Base-by-base conservation (phyloP, 2,113 vertebrate genomes). In the Phaethornis superciliosus region DNA sequence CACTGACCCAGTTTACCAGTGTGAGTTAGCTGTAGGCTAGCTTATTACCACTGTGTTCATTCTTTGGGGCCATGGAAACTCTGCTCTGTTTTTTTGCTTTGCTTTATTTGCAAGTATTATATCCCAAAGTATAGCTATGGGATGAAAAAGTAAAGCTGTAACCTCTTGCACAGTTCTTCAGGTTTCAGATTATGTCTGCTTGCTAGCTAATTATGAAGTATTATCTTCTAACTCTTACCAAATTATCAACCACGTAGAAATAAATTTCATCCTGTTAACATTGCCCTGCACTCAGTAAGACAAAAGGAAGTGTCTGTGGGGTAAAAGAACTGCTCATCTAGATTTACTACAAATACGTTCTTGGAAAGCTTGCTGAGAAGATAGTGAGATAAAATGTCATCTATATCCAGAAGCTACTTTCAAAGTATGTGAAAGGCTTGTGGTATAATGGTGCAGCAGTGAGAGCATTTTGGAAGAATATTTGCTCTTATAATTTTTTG, bases 11-110 rank as follows among this genome's bases (percentile, higher is more conserved):
- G 21, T 59, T 95, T 88, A 89, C 23, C 28, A 42, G 7, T 82
- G 40, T 78, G 69, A 63, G 86, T 95, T 91, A 87, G 76, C 91
- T 94, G 65, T 82, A 90, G 84, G 90, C 67, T 80, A 88, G 58
- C 83, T 96, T 89, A 67, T 95, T 90, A 84, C 68, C 76, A 62
- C 80, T 94, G 30, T 93, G 16, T 58, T 46, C 51, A 88, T 96
- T 90, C 85, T 95, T 94, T 63, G 75, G 93, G 67, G 84, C 87
- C 9, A 0, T 65, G 75, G 78, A 92, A 94, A 24, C 63, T 82
- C 47, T 80, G 67, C 67, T 81, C 67, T 81, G 44, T 47, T 87
- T 90, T 93, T 85, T 44, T 8, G 2, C 56, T 75, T 83, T 64
- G 76, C 42, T 70, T 87, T 85, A 60, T 32, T 89, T 92, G 78